Evolutionary conservation across 2,888 invertebrate species (phyloP), one percentile per base, ranked within the genome.

Genomic region (Pogonocherus hispidulus): DNA sequence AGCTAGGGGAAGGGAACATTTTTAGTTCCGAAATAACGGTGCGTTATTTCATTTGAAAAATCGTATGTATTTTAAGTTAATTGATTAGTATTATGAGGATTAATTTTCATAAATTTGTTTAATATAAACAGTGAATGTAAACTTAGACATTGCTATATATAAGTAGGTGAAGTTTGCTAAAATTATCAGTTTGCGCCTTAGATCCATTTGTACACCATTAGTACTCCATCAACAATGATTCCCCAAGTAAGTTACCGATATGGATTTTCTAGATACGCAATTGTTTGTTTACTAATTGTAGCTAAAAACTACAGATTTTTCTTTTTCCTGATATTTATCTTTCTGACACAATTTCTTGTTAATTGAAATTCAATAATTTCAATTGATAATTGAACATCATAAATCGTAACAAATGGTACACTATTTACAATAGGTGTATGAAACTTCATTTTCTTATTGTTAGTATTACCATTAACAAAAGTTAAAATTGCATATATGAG

Each of bases 71-170:
- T 32, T 18, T 8, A 18, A 52, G 32, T 52, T 32, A 16, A 16
- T 23, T 1, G 2, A 32, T 27, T 52, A 32, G 32, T 41, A 41
- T 41, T n/a, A 41, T 5, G 41, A 32, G 16, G 32, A 52, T 18
- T 11, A 27, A 27, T 22, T 52, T 49, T 49, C 19, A 49, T 32
- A 16, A 18, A 52, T 11, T 32, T 41, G 16, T 3, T 41, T 41
- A 3, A n/a, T 18, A 32, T 16, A 52, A n/a, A 23, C 16, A 46
- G 57, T 44, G 57, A 57, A 57, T 23, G 57, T 44, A 57, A 16
- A 57, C 19, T 14, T 23, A 6, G 46, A 18, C 9, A 44, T 57
- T 44, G 27, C 22, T 57, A 57, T 57, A 57, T 44, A 57, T 57
- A 57, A 1, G 57, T 23, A 41, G 57, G 57, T 23, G 46, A 22